Evolutionary conservation across 2,113 vertebrate genomes (phyloP), one percentile per base, ranked within the genome.

Genomic region (Percina caprodes): DNA sequence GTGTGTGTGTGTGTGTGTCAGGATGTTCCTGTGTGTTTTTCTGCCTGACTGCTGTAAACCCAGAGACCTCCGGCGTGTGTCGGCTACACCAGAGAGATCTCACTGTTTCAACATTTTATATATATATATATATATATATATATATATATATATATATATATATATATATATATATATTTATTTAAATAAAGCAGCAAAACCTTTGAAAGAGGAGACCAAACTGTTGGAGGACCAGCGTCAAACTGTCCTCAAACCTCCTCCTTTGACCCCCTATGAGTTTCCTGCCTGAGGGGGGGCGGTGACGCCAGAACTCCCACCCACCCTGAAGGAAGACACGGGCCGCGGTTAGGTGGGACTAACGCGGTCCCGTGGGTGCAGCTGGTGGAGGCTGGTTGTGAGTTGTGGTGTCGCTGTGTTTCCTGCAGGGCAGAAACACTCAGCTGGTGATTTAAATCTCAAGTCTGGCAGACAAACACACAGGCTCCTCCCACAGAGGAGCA

Each of bases 401-500:
- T 97, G 94, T 98, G 97, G 95, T 99, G 97, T 99, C 93, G 89
- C 97, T 97, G 95, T 97, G 61, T 96, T 39, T 39, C 96, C 96
- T 90, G 90, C 92, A 94, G 95, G 94, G 69, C 65, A 62, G 69
- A 49, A 45, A 92, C 88, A 93, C 70, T 23, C 18, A 93, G 91
- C 93, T 93, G 86, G 54, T 95, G 59, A 55, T 77, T 82, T 4
- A 13, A 85, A 63, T 26, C 72, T 45, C 30, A 97, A 97, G 97
- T 97, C 97, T 95, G 97, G 96, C 98, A 97, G 98, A 97, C 97
- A 98, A 99, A 97, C 97, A 97, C 93, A 95, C 96, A 96, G 95
- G 93, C 94, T 89, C 74, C 55, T 77, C 95, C 95, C 35, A 2
- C 93, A 93, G 93, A 89, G 82, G 15, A 7, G 0, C n/a, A 18